Percentiles rank a stretch among this genome's conserved stretches.
phyloP scores from a whole-genome alignment of 92 coral and sea anemone species.

The Pocillopora grandis region DNA sequence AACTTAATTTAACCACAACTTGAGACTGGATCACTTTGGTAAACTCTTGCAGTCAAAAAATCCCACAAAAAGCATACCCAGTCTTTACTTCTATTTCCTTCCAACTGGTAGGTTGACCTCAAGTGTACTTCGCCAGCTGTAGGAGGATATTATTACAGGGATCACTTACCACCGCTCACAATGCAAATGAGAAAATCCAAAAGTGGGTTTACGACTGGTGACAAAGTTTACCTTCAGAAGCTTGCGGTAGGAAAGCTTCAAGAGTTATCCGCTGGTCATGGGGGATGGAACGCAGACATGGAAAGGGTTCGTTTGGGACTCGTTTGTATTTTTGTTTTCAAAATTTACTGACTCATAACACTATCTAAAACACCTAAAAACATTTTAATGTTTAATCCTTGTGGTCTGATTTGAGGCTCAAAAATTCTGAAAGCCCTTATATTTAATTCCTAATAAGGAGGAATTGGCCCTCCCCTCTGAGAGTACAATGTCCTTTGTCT shows the following conservation, averaged over 20 bases:
- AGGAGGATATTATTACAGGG: constrained; percentile 63
- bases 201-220: constrained; percentile 59
- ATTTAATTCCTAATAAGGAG: too few relatives aligned
- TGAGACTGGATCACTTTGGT: too few relatives aligned
- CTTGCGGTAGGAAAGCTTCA: constrained; percentile 40
- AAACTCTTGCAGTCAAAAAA: too few relatives aligned
- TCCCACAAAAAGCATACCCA: too few relatives aligned
- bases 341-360: background rate
- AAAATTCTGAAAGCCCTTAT: too few relatives aligned
- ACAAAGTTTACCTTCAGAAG: constrained; percentile 45
- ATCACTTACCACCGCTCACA: constrained; percentile 53
- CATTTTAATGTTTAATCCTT: too few relatives aligned
- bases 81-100: background rate
- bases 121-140: constrained; percentile 41
- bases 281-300: constrained; percentile 66
- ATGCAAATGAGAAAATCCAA: constrained; percentile 39
- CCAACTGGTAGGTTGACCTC: constrained; percentile 56
- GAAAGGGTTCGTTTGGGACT: constrained; percentile 38
- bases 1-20: too few relatives aligned
- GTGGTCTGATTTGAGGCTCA: too few relatives aligned
- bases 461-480: too few relatives aligned
- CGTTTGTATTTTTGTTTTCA: background rate
- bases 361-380: too few relatives aligned
- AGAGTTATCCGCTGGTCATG: constrained; percentile 59
- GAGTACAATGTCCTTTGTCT: too few relatives aligned